A percentile compares a stretch with the other conserved stretches of the same genome.
phyloP scores from a whole-genome alignment of 2,113 vertebrate species.

The Apistogramma diplotaenia region DNA sequence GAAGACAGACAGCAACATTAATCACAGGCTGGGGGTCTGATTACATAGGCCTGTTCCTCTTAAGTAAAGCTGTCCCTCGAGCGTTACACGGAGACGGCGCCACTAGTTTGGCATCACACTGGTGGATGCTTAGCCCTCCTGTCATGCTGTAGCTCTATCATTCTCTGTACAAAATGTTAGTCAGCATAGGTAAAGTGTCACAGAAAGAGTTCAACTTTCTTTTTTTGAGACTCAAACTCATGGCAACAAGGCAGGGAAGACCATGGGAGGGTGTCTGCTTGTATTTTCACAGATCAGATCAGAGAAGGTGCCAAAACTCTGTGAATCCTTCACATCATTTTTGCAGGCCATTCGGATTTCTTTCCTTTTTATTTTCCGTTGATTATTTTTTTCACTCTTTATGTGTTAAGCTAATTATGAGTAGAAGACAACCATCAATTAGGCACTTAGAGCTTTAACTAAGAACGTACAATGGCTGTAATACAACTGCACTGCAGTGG shows the following conservation, averaged over 20 bases:
- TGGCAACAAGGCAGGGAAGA: background rate
- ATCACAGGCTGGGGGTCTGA: slow-evolving; percentile 74
- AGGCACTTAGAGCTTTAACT: background rate
- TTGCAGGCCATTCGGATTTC: no score
- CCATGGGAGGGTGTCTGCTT: background rate
- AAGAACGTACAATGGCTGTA: background rate
- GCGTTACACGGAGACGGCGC: slow-evolving; percentile 49
- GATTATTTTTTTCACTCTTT: no score
- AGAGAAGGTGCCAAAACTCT: background rate
- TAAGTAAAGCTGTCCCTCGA: slow-evolving; percentile 74
- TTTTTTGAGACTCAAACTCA: background rate
- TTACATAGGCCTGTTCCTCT: slow-evolving; percentile 68
- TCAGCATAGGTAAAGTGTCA: slow-evolving; percentile 4
- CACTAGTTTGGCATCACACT: slow-evolving; percentile 44
- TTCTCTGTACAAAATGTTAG: slow-evolving; percentile 12
- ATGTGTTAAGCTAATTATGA: no score
- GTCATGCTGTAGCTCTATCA: slow-evolving; percentile 17
- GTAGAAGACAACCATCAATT: background rate
- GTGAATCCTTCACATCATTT: no score
- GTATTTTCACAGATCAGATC: background rate
- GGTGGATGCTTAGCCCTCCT: slow-evolving; percentile 45
- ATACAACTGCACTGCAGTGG: background rate
- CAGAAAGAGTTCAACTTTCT: background rate
- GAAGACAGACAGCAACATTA: slow-evolving; percentile 75
- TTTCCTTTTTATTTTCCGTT: no score